A percentile compares a stretch with the other conserved stretches of the same genome.
These are phyloP conservation scores for Papilio polyxenes DNA, from an alignment of 1,140 invertebrate genomes.

Conservation along the genomic window DNA sequence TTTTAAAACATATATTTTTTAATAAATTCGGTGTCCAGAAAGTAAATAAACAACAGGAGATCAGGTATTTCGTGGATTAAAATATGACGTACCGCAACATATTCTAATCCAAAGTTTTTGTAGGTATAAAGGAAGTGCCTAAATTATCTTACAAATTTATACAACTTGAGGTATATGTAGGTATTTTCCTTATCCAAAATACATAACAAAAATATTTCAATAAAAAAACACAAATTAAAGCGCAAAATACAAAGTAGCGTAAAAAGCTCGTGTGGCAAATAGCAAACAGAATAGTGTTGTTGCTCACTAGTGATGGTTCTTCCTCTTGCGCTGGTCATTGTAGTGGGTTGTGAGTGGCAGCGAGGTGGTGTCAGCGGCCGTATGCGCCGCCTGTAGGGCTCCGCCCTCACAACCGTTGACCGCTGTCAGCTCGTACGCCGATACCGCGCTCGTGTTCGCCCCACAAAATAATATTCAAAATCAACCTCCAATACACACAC, in stretches of 20 bases:
- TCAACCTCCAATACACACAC: conserved; percentile 7
- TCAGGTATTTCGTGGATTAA: too few species aligned
- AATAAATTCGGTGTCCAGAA: background rate
- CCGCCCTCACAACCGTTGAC: conserved; percentile 41
- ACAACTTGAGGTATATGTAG: too few species aligned
- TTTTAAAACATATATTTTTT: background rate
- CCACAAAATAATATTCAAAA: conserved; percentile 40
- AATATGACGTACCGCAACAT: too few species aligned
- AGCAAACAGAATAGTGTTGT: background rate
- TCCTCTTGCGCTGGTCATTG: conserved; percentile 54
- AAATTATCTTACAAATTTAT: too few species aligned
- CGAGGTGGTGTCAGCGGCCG: conserved; percentile 41
- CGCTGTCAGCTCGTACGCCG: conserved; percentile 66
- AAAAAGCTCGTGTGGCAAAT: background rate
- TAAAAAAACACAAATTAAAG: background rate
- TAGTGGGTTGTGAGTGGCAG: conserved; percentile 41
- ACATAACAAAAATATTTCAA: background rate
- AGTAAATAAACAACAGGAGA: background rate
- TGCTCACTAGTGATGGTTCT: conserved; percentile 50
- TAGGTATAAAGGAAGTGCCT: too few species aligned
- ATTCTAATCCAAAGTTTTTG: background rate
- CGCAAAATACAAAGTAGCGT: background rate
- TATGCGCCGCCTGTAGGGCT: conserved; percentile 39
- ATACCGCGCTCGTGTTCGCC: conserved; percentile 53
- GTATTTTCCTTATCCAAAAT: background rate